Base-by-base conservation (phyloP, 1,140 invertebrate genomes). In the Micrasema longulum region DNA sequence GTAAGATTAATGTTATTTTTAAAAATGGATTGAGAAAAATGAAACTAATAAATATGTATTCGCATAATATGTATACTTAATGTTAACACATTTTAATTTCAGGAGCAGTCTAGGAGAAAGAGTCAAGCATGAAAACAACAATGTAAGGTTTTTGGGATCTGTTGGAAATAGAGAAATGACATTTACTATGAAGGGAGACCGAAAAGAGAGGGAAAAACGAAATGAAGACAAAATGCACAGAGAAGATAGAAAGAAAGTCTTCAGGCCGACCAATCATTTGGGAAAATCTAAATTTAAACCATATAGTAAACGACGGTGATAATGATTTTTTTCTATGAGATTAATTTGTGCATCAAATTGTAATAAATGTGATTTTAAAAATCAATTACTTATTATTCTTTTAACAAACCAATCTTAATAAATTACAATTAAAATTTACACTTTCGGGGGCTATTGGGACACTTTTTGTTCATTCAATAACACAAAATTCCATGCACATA, bases 161-260 rank as follows among this genome's bases (percentile, higher is more conserved):
- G 86, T 90, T 11, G 88, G 89, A 22, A 93, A 92, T 78, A 88
- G 89, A 69, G 91, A 95, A 83, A 93, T 95, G 90, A 92, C 90
- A 14, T 96, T 95, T 73, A 86, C 83, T 6, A 85, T 84, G 83
- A 78, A 79, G 75, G 79, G 80, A 23, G 82, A 83, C 69, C 83
- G 82, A 55, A 76, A 77, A 11, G 78, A 80, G 23, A 83, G 88
- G 16, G 88, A 88, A 76, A 85, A 84, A 74, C 79, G 84, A 22
- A 85, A 88, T 74, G 86, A 83, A 64, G 82, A 86, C 75, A 88
- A 88, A 74, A 87, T 87, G 78, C 92, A 94, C 78, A 87, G 89
- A 74, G 87, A 90, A 77, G 93, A 95, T 77, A 85, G 93, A 12
- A 91, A 89, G 76, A 87, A 90, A 78, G 79, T 93, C 20, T 85